A percentile compares a stretch with the other conserved stretches of the same genome.
phyloP scores from a whole-genome alignment of 2,113 vertebrate genomes.

The Mustela nigripes region DNA sequence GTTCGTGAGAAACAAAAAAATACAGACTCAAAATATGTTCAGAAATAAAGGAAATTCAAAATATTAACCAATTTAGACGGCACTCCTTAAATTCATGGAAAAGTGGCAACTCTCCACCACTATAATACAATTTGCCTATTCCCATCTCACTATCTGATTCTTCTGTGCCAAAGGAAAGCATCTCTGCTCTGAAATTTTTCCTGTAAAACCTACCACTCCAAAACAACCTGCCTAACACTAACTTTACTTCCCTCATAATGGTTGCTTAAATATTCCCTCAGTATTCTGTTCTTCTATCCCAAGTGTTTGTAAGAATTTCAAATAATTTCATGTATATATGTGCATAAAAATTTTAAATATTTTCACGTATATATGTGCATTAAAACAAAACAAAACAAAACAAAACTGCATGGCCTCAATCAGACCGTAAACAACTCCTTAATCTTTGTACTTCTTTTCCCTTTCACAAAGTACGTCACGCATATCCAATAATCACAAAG shows the following conservation, averaged over 20 bases:
- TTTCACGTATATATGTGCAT: background rate
- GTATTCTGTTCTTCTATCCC: background rate
- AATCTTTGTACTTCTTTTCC: background rate
- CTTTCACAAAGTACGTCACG: background rate
- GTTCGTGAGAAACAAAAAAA: background rate
- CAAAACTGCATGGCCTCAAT: background rate
- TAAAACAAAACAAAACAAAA: background rate
- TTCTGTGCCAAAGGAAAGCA: background rate
- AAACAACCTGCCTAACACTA: background rate
- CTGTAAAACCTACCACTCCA: background rate
- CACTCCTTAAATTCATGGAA: background rate
- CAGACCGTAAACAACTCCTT: background rate
- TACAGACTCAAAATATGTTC: conserved; percentile 7
- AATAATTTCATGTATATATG: background rate
- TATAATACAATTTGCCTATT: background rate
- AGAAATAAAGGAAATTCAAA: conserved; percentile 41
- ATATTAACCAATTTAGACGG: background rate
- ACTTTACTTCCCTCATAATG: background rate
- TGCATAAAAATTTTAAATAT: background rate
- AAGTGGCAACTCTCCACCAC: background rate
- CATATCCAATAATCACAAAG: background rate
- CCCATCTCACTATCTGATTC: background rate
- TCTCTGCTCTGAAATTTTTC: background rate
- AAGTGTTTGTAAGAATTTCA: background rate
- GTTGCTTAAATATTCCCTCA: background rate